phyloP scores from a whole-genome alignment of 2,888 invertebrate species.

The Eucera pruinosa region DNA sequence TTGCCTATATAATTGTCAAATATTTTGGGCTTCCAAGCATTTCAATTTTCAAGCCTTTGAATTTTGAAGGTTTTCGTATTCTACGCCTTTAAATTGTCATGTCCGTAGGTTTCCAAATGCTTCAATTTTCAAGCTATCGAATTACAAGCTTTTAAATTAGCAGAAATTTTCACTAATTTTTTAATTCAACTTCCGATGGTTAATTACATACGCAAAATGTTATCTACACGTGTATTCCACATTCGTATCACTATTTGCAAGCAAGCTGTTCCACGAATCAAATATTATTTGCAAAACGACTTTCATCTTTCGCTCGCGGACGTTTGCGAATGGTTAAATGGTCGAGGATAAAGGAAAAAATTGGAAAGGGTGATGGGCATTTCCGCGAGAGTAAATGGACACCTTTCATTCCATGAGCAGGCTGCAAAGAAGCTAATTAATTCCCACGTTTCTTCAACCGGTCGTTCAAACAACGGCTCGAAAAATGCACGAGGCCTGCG shows the following conservation, averaged over 20 bases:
- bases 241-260: background rate
- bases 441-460: slow-evolving; percentile 18
- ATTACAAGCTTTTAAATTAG: too few relatives aligned
- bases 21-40: too few relatives aligned
- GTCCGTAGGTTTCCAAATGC: too few relatives aligned
- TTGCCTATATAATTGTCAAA: too few relatives aligned
- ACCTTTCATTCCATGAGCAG: slow-evolving; percentile 1
- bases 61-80: too few relatives aligned
- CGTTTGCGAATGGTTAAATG: slow-evolving; percentile 2
- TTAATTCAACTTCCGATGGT: too few relatives aligned
- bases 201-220: too few relatives aligned
- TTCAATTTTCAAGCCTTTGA: too few relatives aligned
- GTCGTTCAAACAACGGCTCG: slow-evolving; percentile 28
- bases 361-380: background rate
- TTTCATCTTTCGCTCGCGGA: slow-evolving; percentile 19
- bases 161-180: too few relatives aligned
- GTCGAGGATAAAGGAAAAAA: background rate
- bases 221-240: background rate
- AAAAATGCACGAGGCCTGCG: slow-evolving; percentile 10
- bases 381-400: slow-evolving; percentile 7
- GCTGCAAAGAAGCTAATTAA: slow-evolving; percentile 49
- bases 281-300: slow-evolving; percentile 7
- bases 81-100: too few relatives aligned
- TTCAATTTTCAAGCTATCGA: too few relatives aligned
- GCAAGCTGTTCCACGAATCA: background rate